Evolutionary conservation across 1,140 invertebrate genomes (phyloP).

Genomic region (Drosophila neocordata): DNA sequence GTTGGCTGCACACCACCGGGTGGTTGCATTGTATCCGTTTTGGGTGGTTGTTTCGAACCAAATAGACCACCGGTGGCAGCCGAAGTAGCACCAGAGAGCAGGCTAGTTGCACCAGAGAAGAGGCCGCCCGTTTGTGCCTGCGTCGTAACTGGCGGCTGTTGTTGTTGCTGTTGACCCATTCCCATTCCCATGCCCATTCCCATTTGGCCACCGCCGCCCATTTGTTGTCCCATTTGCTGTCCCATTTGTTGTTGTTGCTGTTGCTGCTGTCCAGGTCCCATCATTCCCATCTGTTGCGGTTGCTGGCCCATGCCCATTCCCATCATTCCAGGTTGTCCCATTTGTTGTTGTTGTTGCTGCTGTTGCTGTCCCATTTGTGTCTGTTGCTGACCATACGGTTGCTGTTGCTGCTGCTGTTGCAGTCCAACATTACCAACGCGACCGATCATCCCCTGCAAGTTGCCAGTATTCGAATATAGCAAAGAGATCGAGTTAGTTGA

Average conservation of each 20-base stretch:
- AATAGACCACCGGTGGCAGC: conserved; percentile 83
- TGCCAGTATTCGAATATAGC: conserved; percentile 58
- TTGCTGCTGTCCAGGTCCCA: conserved; percentile 52
- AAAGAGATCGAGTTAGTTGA: conserved; percentile 63
- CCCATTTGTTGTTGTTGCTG: conserved; percentile 73
- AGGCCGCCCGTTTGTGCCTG: conserved; percentile 75
- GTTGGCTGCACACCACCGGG: conserved; percentile 82
- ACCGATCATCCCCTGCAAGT: conserved; percentile 85
- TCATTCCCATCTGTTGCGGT: conserved; percentile 69
- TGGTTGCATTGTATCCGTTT: conserved; percentile 83
- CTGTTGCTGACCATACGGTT: conserved; percentile 81
- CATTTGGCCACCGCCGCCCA: conserved; percentile 59
- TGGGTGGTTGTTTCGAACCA: conserved; percentile 82
- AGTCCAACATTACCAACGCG: conserved; percentile 86
- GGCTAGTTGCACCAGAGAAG: conserved; percentile 81
- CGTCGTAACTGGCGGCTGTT: conserved; percentile 73
- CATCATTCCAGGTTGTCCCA: conserved; percentile 71
- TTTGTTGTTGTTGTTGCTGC: conserved; percentile 73
- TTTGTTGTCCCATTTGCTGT: conserved; percentile 29
- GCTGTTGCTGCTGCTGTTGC: conserved; percentile 81
- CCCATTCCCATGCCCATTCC: conserved; percentile 54
- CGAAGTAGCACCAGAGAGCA: conserved; percentile 83
- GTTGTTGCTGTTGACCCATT: conserved; percentile 76
- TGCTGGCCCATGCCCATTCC: conserved; percentile 50
- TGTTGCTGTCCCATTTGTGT: conserved; percentile 72